Evolutionary conservation across 2,113 vertebrate genomes (phyloP), one percentile per base, ranked within the genome.

Genomic region (Semnornis frantzii): DNA sequence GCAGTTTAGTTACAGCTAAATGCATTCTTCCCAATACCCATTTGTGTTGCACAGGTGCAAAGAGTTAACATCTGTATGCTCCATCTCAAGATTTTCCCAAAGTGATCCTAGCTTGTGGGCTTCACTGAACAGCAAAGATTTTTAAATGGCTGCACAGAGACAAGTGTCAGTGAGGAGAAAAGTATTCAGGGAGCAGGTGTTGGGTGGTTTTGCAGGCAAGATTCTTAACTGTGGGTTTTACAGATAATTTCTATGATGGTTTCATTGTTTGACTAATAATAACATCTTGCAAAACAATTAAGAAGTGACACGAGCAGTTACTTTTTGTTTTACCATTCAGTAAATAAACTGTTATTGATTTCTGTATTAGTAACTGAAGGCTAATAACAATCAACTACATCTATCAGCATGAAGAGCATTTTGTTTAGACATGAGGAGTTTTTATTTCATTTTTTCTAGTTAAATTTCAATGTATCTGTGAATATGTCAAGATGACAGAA

Each of bases 401-500:
- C n/a, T 74, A 83, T 12, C 11, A 73, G 39, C 59, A 78, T 60
- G 42, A 77, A 89, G 28, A 91, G 10, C 80, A 94, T 95, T 95
- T 92, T 96, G 92, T 96, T 96, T 83, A 95, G 86, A 95, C 33
- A 52, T 33, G 75, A 92, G 78, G 87, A 85, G 72, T 88, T 96
- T 95, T 97, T 92, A 92, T 93, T 97, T 94, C 84, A 52, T 92
- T 97, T 97, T 95, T 95, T 83, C 94, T 96, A 93, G 95, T 97
- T 97, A 98, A 97, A 96, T 97, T 98, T 97, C 96, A 93, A 71
- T 96, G 95, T 97, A 97, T 97, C 96, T 96, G 75, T 72, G 89
- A 97, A 92, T 96, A 91, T 96, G 96, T 98, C 97, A 97, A 96
- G 94, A 97, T 97, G 98, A 98, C 97, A 98, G 97, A 97, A 98